phyloP scores from a whole-genome alignment of 2,888 invertebrate genomes.

The Ypsolopha scabrella region DNA sequence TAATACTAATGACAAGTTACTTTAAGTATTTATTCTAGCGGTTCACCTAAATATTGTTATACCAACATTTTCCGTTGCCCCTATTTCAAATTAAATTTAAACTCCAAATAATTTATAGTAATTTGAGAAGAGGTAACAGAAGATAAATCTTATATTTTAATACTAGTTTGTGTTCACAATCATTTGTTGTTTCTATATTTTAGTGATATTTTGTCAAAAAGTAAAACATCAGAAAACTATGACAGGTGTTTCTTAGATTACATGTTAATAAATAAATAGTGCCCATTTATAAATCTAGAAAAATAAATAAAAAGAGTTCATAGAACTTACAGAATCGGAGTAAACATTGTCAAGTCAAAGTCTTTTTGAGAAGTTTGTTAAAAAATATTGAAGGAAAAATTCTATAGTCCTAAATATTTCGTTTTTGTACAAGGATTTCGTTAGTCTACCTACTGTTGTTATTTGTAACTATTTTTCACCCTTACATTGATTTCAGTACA shows the following conservation, averaged over 20 bases:
- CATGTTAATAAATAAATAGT: neutral
- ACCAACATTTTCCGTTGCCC: conserved; percentile 66
- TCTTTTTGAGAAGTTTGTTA: no score
- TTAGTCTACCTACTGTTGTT: neutral
- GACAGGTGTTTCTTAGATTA: neutral
- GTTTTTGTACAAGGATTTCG: no score
- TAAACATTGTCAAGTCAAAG: neutral
- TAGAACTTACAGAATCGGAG: conserved; percentile 4
- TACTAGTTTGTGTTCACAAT: conserved; percentile 39
- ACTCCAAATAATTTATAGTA: neutral
- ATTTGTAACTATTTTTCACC: conserved; percentile 7
- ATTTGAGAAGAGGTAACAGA: conserved; percentile 66
- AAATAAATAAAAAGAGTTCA: conserved; percentile 1
- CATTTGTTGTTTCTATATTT: conserved; percentile 17
- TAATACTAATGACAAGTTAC: conserved; percentile 70
- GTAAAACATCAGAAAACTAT: neutral
- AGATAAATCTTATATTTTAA: conserved; percentile 58
- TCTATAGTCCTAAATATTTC: no score
- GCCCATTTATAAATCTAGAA: neutral
- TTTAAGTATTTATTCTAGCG: conserved; percentile 61
- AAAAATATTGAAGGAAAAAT: no score
- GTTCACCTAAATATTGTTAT: conserved; percentile 56
- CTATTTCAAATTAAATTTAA: conserved; percentile 30
- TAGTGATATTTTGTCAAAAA: neutral
- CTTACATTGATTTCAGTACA: conserved; percentile 34